Evolutionary conservation across 2,888 invertebrate species (phyloP), one percentile per base, ranked within the genome.

Genomic region (Spisula solida): DNA sequence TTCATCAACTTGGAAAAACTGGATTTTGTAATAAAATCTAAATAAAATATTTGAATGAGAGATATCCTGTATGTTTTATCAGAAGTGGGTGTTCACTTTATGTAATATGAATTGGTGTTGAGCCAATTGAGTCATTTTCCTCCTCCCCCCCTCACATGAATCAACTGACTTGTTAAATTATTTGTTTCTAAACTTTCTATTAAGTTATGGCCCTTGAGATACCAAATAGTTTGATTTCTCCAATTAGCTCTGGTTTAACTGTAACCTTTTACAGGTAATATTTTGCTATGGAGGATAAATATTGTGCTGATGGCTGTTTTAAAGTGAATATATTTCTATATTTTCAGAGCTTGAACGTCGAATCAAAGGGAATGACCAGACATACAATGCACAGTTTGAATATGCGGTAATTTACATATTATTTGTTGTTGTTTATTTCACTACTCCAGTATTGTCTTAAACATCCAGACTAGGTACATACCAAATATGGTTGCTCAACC

Each of bases 321-420:
- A 18, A 34, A 31, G 14, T 25, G 2, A 5, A 18, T 25, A 20
- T 48, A 86, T 81, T 82, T 91, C 86, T 92, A 78, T 91, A 81
- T 66, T 94, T 94, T 84, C 98, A 99, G 99, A 99, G 97, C 98
- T 98, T 97, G 99, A 99, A 98, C 98, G 99, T 97, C 98, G 98
- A 97, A 99, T 99, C 97, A 98, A 98, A 97, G 99, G 99, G 96
- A 99, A 99, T 97, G 98, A 99, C 97, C 98, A 98, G 97, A 98
- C 98, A 96, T 99, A 98, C 97, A 99, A 99, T 97, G 98, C 98
- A 96, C 98, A 99, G 97, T 99, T 99, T 97, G 98, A 98, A 97
- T 99, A 99, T 97, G 99, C 99, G 96, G 99, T 99, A 98, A 99
- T 79, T 41, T 47, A 10, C 2, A 60, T n/a, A 8, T 25, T 66